Evolutionary conservation across 2,888 invertebrate species (phyloP), one percentile per base, ranked within the genome.

Genomic region (Drosophila tanythrix): DNA sequence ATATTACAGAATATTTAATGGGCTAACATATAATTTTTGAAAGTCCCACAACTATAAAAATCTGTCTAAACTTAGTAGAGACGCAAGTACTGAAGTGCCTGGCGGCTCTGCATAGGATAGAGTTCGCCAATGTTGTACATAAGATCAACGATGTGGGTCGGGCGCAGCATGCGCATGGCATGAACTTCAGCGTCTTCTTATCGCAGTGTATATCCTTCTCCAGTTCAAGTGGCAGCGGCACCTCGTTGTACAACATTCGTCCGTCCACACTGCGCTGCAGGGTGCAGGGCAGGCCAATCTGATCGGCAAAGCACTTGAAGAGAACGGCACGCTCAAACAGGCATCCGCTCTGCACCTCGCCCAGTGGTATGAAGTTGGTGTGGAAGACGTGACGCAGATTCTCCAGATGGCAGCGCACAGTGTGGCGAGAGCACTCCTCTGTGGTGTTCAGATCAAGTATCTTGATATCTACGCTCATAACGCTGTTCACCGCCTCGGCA

Each of bases 271-370:
- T 93, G 3, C 96, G 94, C 68, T 94, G 93, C 67, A 96, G 82
- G 0, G 95, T 94, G 61, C 95, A 95, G 0, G 96, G 96, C 70
- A 96, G 75, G 0, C 95, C 95, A 29, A 95, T 90, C 50, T 94
- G 94, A 89, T 96, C 96, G 0, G 96, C 95, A 31, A 96, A 90
- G 1, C 93, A 94, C 90, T 96, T 96, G 92, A 95, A 96, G 29
- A 96, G 93, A 4, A 96, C 53, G 0, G 96, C 95, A 2, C 96
- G 93, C 83, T 96, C 96, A 50, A 96, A 92, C 21, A 94, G 93
- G 0, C 95, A 95, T 2, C 96, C 96, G 52, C 94, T 94, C 13
- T 93, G 93, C 59, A 96, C 91, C 83, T 90, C 92, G 0, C 95
- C 96, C 4, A 96, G 69, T 0, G 95, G 95, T 10, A 96, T 93